phyloP scores from a whole-genome alignment of 1,140 invertebrate species.

The Metopolophium dirhodum region DNA sequence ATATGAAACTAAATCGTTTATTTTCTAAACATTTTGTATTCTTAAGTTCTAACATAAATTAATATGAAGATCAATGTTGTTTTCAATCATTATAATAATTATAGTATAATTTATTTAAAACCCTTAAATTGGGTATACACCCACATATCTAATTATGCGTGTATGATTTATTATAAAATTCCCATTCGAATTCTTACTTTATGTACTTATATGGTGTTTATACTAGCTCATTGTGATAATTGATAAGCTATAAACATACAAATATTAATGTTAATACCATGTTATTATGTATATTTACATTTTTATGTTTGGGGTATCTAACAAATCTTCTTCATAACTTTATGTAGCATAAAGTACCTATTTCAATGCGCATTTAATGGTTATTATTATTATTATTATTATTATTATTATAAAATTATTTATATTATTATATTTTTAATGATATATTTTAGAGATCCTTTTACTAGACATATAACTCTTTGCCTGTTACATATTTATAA shows the following conservation, averaged over 20 bases:
- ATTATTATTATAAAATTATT: slow-evolving; percentile 15
- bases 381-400: slow-evolving; percentile 12
- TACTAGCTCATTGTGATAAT: slow-evolving; percentile 14
- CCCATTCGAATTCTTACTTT: background rate
- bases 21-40: background rate
- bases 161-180: slow-evolving; percentile 28
- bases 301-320: slow-evolving; percentile 23
- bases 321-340: slow-evolving; percentile 16
- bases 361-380: slow-evolving; percentile 16
- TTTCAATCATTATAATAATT: background rate
- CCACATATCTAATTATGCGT: background rate
- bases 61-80: background rate
- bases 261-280: background rate
- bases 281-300: slow-evolving; percentile 5
- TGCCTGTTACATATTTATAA: slow-evolving; percentile 20
- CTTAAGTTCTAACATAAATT: background rate
- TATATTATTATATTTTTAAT: slow-evolving; percentile 25
- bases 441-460: background rate
- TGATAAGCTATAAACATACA: slow-evolving; percentile 20
- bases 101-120: background rate
- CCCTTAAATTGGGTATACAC: background rate
- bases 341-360: slow-evolving; percentile 16
- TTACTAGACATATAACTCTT: background rate
- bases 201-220: slow-evolving; percentile 16
- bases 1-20: background rate